Base-by-base conservation (phyloP, 2,888 invertebrate species). In the Heteropelma amictum region DNA sequence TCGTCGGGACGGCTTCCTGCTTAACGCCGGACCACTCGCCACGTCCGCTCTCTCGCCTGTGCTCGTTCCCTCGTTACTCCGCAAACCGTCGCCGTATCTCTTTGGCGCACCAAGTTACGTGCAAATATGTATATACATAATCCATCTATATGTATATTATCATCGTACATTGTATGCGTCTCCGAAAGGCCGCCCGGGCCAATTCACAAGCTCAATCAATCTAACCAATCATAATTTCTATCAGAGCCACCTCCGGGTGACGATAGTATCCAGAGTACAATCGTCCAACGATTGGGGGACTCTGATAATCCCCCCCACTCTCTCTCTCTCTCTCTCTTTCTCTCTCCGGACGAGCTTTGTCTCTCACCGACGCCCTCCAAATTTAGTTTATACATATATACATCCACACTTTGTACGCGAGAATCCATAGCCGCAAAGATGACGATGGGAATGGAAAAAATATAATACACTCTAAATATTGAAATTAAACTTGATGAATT, bases 1-100 rank as follows among this genome's bases (percentile, higher is more conserved):
- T 88, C 90, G 91, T 91, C 92, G 92, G 91, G 92, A 91, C 91
- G 89, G 90, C 88, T 90, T 90, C 89, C 89, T 90, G 91, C 91
- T 88, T 88, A 88, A 88, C 88, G 87, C 87, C 86, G 84, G 84
- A 83, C 87, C 87, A 85, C 85, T 86, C 87, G 85, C 84, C 82
- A 85, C 85, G 86, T 85, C 86, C 87, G 81, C 77, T 74, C 75
- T 76, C 72, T 75, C 69, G 65, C 65, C 63, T 68, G 61, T 63
- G 69, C 74, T 58, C 79, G 69, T 65, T 75, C 60, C 75, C 71
- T 77, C 79, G 73, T 75, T 77, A 77, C 78, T 71, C 73, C 72
- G 72, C 78, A 69, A 73, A 74, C 77, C 77, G 56, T 80, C 77
- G 61, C 76, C 49, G 60, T 72, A 77, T 79, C 71, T 79, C 74